Base-by-base conservation (phyloP, 1,140 invertebrate genomes). In the Drepana arcuata region DNA sequence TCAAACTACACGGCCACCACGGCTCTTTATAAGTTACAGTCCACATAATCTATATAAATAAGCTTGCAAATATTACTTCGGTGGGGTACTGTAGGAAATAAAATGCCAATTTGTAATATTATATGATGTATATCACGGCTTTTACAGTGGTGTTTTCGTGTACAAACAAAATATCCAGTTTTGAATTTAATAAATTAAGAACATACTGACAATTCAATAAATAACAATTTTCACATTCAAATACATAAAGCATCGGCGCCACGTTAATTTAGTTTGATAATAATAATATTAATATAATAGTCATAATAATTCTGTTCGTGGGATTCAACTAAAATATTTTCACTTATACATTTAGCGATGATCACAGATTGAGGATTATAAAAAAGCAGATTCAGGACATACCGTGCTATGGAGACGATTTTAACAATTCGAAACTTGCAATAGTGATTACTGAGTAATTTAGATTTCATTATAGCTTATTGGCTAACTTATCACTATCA, bases 351-450 rank as follows among this genome's bases (percentile, higher is more conserved):
- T 74, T 73, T 81, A 81, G 72, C 65, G 72, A 73, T 77, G 71
- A 82, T 82, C 78, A 82, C 78, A 82, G 78, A 75, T 79, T 81
- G 71, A 77, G 73, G 70, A 81, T 78, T 75, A 81, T 69, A 71
- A 78, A 74, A 78, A 81, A 79, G 71, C 71, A 73, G 69, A 71
- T 70, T 78, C 66, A 78, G 77, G 69, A 79, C 66, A 72, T 73
- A 74, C 71, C 73, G 73, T 74, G 75, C 75, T 77, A 73, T 81
- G 72, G 68, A 77, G 72, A 77, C 68, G 63, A 67, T 78, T 71
- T n/a, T 64, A 71, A 73, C 71, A 70, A 69, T 74, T 77, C 61
- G 65, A 73, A 74, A 72, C 60, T 75, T 72, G 63, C 59, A 69
- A 75, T 72, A 74, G 72, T 79, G 72, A 75, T 79, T 81, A 79